Evolutionary conservation across 2,113 vertebrate genomes (phyloP).

Genomic region (Zingel zingel): DNA sequence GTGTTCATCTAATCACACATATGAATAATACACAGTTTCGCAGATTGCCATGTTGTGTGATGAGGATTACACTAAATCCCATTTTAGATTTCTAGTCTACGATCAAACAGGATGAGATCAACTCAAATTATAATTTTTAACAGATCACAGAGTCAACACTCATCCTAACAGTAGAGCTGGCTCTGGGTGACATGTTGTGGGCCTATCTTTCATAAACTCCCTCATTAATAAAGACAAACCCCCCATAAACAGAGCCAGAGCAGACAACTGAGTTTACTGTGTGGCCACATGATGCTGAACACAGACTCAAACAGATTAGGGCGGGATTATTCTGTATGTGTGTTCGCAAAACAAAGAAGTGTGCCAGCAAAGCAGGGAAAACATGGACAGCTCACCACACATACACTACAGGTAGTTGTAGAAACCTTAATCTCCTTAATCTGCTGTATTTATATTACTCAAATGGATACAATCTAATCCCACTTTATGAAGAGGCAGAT

Average conservation of each 20-base stretch:
- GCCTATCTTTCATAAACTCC: background rate
- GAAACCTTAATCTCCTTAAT: background rate
- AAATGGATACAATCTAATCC: background rate
- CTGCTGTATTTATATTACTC: background rate
- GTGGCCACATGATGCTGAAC: background rate
- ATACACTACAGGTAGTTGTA: background rate
- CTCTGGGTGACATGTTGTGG: background rate
- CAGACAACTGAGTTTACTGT: background rate
- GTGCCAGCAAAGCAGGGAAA: slow-evolving; percentile 2
- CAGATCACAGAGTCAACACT: background rate
- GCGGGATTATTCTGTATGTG: slow-evolving; percentile 8
- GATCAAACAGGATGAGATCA: background rate
- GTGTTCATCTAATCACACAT: background rate
- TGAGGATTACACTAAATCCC: too few relatives aligned
- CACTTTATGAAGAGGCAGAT: background rate
- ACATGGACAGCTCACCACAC: background rate
- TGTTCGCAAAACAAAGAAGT: slow-evolving; percentile 18
- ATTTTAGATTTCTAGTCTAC: background rate
- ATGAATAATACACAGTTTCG: background rate
- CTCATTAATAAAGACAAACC: background rate
- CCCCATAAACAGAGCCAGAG: background rate
- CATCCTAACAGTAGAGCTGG: too few relatives aligned
- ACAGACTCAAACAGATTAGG: slow-evolving; percentile 7
- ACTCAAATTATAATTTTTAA: background rate
- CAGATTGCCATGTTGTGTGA: background rate